Evolutionary conservation across 2,113 vertebrate species (phyloP), one percentile per base, ranked within the genome.

Genomic region (Rallus limicola): DNA sequence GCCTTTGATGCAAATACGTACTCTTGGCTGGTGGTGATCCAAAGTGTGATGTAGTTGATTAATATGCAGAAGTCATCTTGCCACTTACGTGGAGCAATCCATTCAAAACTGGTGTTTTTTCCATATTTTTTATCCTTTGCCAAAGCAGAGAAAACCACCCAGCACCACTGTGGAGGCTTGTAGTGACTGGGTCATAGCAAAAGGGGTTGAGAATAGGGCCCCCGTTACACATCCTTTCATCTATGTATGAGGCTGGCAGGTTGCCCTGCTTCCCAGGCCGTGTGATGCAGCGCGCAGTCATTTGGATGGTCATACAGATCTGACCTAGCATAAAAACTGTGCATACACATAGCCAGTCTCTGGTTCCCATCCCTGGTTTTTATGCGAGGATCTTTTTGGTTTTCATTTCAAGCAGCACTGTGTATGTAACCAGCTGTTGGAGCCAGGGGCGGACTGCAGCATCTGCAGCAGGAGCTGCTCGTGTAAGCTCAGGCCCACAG

Each of bases 341-440:
- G 7, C 0, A 0, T 42, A 6, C 5, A 5, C 29, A 16, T 6
- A 7, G 31, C 36, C 40, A 44, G 2, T 11, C 56, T 70, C 52
- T 63, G 46, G 15, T 53, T 76, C 67, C 11, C 12, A 26, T 63
- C 18, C 36, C 36, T 17, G 5, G 4, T 26, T 71, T 76, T 60
- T 53, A 24, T 33, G 33, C 29, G 25, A 19, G 64, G 74, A 72
- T 9, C 23, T 77, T 80, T 42, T n/a, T 46, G 23, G 52, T 50
- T 46, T 28, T 82, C 2, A 0, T 1, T 70, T 70, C 55, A 20
- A 5, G 16, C 14, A 8, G 4, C n/a, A 16, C 28, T 18, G 21
- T 33, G 0, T 7, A 3, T 3, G 5, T 68, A 38, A 42, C 42
- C 53, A 71, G 23, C 59, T 53, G 34, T 29, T 36, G 65, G 65